Conservation (phyloP, 2,797 vertebrate species). For the Anisognathus igniventris region DNA sequence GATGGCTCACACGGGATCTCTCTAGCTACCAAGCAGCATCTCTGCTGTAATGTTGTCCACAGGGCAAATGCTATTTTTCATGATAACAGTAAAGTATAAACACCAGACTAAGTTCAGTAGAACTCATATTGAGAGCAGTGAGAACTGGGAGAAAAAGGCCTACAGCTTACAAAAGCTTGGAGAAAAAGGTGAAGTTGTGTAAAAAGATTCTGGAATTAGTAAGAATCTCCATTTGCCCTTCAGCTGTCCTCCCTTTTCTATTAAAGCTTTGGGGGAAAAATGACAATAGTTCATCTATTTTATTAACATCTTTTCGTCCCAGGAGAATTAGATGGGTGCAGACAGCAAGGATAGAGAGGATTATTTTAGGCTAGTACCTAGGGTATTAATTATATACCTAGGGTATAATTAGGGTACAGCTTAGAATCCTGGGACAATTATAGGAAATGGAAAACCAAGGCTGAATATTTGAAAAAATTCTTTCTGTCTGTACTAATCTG, state of each 20-base stretch:
- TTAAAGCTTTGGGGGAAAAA: not conserved
- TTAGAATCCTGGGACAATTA: constrained; percentile 36
- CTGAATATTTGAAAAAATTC: not conserved
- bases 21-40: not conserved
- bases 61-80: not conserved
- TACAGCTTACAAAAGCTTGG: not conserved
- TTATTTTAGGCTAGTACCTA: constrained; percentile 50
- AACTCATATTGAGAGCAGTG: not conserved
- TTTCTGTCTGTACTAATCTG: not conserved
- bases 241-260: constrained; percentile 16
- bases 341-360: constrained; percentile 9
- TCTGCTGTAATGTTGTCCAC: not conserved
- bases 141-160: not conserved
- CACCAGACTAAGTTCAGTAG: not conserved
- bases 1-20: not conserved
- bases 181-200: not conserved
- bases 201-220: not conserved
- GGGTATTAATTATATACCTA: constrained; percentile 48
- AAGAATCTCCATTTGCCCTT: not conserved
- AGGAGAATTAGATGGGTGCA: constrained; percentile 39
- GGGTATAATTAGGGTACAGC: constrained; percentile 53
- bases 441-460: constrained; percentile 7
- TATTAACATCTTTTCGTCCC: constrained; percentile 35
- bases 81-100: not conserved
- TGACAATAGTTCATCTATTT: constrained; percentile 43